Conservation (phyloP, 2,888 invertebrate genomes). For the Steinernema carpocapsae region DNA sequence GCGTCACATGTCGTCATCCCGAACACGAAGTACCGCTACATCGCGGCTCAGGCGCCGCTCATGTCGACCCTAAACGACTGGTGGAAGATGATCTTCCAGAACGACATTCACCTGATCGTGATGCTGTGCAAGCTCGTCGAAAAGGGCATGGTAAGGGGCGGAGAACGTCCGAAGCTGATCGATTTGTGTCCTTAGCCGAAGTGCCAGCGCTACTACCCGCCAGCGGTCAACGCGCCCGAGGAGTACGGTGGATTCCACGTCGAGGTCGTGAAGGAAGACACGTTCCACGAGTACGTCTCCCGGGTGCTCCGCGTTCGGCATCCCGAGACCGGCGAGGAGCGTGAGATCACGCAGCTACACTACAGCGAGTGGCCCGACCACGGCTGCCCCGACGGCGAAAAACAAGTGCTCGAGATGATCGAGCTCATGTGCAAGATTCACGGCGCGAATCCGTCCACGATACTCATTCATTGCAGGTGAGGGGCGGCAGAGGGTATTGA, state of each 20-base stretch:
- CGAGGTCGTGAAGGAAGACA: conserved; percentile 50
- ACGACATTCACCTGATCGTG: conserved; percentile 51
- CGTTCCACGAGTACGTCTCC: conserved; percentile 54
- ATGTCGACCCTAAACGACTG: conserved; percentile 58
- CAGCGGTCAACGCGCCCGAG: conserved; percentile 44
- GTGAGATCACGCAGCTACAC: conserved; percentile 56
- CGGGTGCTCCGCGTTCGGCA: conserved; percentile 52
- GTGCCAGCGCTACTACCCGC: conserved; percentile 61
- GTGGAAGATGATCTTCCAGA: conserved; percentile 64
- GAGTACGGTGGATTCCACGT: conserved; percentile 54
- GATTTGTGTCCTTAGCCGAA: conserved; percentile 48
- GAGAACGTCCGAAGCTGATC: not conserved
- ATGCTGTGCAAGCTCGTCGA: conserved; percentile 63
- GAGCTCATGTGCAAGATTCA: conserved; percentile 56
- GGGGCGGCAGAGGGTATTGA: not conserved
- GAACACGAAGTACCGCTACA: conserved; percentile 46
- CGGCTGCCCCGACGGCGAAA: conserved; percentile 58
- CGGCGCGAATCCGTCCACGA: conserved; percentile 42
- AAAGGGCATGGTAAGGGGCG: conserved; percentile 47
- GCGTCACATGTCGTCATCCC: conserved; percentile 55
- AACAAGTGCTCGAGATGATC: conserved; percentile 59
- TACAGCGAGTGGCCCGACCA: conserved; percentile 67
- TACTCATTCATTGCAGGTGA: conserved; percentile 64
- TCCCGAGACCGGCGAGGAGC: conserved; percentile 42
- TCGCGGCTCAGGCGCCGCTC: conserved; percentile 65